A percentile compares a stretch with the other conserved stretches of the same genome.
Evolutionary conservation across 2,113 vertebrate species (phyloP).

Genomic region (Piprites chloris): DNA sequence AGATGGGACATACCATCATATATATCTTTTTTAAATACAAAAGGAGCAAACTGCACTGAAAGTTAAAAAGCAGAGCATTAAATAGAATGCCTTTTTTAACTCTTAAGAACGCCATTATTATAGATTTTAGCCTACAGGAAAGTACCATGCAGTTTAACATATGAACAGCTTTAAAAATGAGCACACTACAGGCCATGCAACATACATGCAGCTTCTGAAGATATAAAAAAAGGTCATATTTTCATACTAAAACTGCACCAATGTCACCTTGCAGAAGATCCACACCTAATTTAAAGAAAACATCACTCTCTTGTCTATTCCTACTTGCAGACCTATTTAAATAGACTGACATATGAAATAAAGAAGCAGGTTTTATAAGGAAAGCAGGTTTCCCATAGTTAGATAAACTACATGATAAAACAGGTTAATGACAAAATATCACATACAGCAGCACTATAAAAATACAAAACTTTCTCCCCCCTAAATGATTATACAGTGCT

Average conservation of each 20-base stretch:
- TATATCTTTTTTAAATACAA: slow-evolving; percentile 6
- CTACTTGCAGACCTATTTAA: background rate
- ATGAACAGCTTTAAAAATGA: slow-evolving; percentile 25
- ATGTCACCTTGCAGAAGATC: slow-evolving; percentile 72
- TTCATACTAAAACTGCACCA: slow-evolving; percentile 70
- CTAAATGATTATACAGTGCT: background rate
- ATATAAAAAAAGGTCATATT: slow-evolving; percentile 52
- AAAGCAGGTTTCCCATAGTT: background rate
- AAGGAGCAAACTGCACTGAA: background rate
- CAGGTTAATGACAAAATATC: background rate
- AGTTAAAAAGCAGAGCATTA: slow-evolving; percentile 36
- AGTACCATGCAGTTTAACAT: slow-evolving; percentile 19
- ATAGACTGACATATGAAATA: slow-evolving; percentile 19
- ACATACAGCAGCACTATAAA: background rate
- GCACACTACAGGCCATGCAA: slow-evolving; percentile 58
- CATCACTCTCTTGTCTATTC: background rate
- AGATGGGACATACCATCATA: slow-evolving; percentile 53
- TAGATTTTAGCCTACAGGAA: background rate
- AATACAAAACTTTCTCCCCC: slow-evolving; percentile 29
- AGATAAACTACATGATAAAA: background rate
- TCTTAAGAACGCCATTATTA: background rate
- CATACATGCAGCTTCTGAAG: slow-evolving; percentile 51
- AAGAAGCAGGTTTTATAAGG: slow-evolving; percentile 17
- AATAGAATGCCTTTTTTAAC: slow-evolving; percentile 26
- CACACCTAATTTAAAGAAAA: slow-evolving; percentile 53